Percentiles rank a stretch among this genome's conserved stretches.
These are phyloP conservation scores for Scylla paramamosain DNA, from an alignment of 1,140 invertebrate genomes.

Conservation along the genomic window DNA sequence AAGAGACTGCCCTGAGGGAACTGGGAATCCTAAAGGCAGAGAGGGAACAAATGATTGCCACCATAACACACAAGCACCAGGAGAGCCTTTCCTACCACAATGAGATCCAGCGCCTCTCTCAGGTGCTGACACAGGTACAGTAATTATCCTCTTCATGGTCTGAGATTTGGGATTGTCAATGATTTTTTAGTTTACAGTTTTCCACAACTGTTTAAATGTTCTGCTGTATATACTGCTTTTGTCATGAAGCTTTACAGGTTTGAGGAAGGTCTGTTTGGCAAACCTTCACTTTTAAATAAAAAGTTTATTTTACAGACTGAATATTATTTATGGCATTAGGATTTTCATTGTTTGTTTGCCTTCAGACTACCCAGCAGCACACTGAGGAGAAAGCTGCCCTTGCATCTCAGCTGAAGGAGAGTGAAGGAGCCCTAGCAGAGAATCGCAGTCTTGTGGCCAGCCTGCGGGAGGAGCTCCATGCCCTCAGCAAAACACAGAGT, in stretches of 20 bases:
- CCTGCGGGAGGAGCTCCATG: constrained; percentile 52
- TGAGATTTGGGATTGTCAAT: neutral
- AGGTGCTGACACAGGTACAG: constrained; percentile 76
- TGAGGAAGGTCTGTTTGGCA: too few relatives aligned
- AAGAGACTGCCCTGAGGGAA: constrained; percentile 73
- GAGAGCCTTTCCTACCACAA: constrained; percentile 90
- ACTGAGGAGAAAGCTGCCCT: constrained; percentile 27
- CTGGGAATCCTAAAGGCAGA: constrained; percentile 81
- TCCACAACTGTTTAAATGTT: too few relatives aligned
- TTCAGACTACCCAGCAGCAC: constrained; percentile 36
- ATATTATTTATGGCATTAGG: too few relatives aligned
- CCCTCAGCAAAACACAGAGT: neutral
- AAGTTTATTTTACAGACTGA: too few relatives aligned
- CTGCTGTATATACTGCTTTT: too few relatives aligned
- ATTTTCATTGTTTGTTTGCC: neutral
- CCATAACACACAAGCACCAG: constrained; percentile 89
- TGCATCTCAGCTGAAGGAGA: neutral
- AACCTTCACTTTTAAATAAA: too few relatives aligned
- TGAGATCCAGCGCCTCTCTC: constrained; percentile 89
- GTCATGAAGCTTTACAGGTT: too few relatives aligned
- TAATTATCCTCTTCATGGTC: neutral
- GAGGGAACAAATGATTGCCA: constrained; percentile 87
- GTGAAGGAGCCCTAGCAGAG: constrained; percentile 32
- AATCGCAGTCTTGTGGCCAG: constrained; percentile 5
- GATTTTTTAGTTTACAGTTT: too few relatives aligned